Percentiles rank a stretch among this genome's conserved stretches.
Evolutionary conservation across 1,140 invertebrate genomes (phyloP).

Genomic region (Drosophila malerkotliana): DNA sequence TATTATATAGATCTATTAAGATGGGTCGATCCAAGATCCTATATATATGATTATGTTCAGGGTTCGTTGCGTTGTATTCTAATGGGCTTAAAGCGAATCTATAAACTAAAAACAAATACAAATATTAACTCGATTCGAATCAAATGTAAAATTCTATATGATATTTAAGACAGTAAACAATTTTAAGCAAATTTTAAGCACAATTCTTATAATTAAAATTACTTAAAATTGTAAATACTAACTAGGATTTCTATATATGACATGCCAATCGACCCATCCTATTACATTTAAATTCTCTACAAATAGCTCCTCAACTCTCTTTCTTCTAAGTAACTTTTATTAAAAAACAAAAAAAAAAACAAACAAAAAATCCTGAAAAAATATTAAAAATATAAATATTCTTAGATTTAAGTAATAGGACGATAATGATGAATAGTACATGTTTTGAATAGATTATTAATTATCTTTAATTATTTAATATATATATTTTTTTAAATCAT

Average conservation of each 20-base stretch:
- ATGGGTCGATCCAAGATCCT: slow-evolving; percentile 8
- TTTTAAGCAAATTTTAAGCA: too few relatives aligned
- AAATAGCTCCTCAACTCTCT: too few relatives aligned
- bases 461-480: slow-evolving; percentile 4
- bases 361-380: background rate
- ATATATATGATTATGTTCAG: background rate
- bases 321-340: too few relatives aligned
- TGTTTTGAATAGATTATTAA: slow-evolving; percentile 15
- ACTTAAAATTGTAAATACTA: too few relatives aligned
- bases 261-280: too few relatives aligned
- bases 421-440: slow-evolving; percentile 4
- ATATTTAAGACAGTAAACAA: background rate
- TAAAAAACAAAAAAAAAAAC: too few relatives aligned
- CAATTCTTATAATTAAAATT: too few relatives aligned
- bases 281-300: too few relatives aligned
- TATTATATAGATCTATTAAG: background rate
- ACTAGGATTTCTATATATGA: too few relatives aligned
- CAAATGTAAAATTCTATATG: background rate
- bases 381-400: slow-evolving; percentile 16
- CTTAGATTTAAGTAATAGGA: background rate
- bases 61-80: slow-evolving; percentile 3
- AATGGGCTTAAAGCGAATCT: slow-evolving; percentile 16
- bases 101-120: background rate
- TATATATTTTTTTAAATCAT: slow-evolving; percentile 10
- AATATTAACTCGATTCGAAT: background rate